Evolutionary conservation across 2,888 invertebrate genomes (phyloP), one percentile per base, ranked within the genome.

Genomic region (Lottia gigantea): DNA sequence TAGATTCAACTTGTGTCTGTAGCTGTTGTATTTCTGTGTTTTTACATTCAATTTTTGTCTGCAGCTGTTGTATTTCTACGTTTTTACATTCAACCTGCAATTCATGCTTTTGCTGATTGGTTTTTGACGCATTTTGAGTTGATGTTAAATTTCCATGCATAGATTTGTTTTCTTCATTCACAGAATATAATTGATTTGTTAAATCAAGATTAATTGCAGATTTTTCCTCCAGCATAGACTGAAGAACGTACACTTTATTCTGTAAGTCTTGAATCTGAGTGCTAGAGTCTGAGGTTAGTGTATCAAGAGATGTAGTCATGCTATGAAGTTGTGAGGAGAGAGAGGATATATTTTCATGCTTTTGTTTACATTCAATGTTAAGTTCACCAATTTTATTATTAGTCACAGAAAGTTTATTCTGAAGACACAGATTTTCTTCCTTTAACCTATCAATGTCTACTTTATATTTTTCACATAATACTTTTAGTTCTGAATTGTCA

Each of bases 391-490:
- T 19, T 14, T 47, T 19, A 40, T 49, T 19, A 49, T 19, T 16
- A 16, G 19, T 19, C 49, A 49, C 19, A 19, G 19, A 49, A 40
- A 67, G 62, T 64, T 68, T 62, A 31, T 62, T 61, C 46, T 62
- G 62, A 62, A 25, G 61, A n/a, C 49, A 47, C 16, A 62, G 61
- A 47, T 66, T 64, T 62, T 66, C 67, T 46, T 71, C 68, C 66
- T 77, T 75, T 23, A 77, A 66, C 19, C 71, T 71, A 25, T 67
- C 67, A 65, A 78, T 55, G 26, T 74, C 71, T 47, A 70, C 68
- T 62, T 78, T 69, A 46, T 19, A 19, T 19, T 49, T 49, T 11
- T 49, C 2, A 19, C 49, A 49, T 19, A 19, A 19, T 16, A 16
- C 1, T 49, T 49, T 49, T 4, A 16, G 16, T 16, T 16, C 49